A percentile compares a stretch with the other conserved stretches of the same genome.
phyloP scores from a whole-genome alignment of 2,797 vertebrate species.

The Sebastes jordani region DNA sequence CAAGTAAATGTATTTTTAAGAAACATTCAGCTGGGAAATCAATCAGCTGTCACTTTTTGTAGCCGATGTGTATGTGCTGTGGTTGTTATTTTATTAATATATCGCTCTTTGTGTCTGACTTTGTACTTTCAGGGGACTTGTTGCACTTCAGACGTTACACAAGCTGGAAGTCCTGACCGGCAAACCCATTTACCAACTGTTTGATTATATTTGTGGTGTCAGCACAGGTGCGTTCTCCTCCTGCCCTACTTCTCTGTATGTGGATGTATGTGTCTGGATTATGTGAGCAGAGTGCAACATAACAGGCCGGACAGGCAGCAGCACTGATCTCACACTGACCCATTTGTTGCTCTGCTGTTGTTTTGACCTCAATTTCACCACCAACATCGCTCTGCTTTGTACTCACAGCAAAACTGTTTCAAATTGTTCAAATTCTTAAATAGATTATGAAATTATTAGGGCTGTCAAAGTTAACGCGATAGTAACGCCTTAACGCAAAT shows the following conservation, averaged over 20 bases:
- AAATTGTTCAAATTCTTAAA: background rate
- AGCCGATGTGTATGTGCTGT: too few species aligned
- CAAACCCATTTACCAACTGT: constrained; percentile 93
- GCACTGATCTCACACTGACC: constrained; percentile 47
- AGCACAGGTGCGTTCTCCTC: constrained; percentile 89
- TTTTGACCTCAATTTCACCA: constrained; percentile 45
- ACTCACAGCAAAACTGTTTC: background rate
- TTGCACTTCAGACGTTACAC: constrained; percentile 93
- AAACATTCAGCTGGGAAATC: too few species aligned
- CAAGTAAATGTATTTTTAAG: too few species aligned
- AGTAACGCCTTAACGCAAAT: too few species aligned
- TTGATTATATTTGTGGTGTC: constrained; percentile 98
- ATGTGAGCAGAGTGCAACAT: constrained; percentile 29
- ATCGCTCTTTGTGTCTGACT: background rate
- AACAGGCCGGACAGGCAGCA: background rate
- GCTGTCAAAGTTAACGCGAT: too few species aligned
- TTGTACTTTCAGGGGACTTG: constrained; percentile 86
- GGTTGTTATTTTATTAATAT: too few species aligned
- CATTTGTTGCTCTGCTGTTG: constrained; percentile 41
- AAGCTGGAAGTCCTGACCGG: constrained; percentile 92
- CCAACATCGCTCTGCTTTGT: background rate
- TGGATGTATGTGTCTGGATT: constrained; percentile 38
- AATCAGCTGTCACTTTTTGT: too few species aligned
- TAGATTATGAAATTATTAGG: background rate
- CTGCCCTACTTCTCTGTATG: constrained; percentile 43